Evolutionary conservation across 1,140 invertebrate species (phyloP), one percentile per base, ranked within the genome.

Genomic region (Leptinotarsa lineolata): DNA sequence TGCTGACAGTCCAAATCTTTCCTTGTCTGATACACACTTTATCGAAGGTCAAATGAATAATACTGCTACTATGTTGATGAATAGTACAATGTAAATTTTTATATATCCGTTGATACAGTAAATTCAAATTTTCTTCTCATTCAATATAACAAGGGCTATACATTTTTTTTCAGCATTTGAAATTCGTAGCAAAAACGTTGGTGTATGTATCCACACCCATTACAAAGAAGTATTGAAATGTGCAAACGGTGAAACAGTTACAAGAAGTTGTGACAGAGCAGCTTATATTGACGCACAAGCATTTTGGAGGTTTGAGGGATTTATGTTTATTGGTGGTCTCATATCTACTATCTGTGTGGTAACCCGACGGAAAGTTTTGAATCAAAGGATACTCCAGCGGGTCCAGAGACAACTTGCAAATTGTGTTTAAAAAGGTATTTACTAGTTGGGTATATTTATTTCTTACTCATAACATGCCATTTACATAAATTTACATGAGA

Each of bases 261-360:
- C 88, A 12, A 88, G 91, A 85, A 88, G 91, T 80, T 92, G 91
- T 80, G 90, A 92, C 76, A 87, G 85, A 76, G 89, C 91, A 16
- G 89, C 88, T 18, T 92, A 90, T 85, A 86, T 93, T 44, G 92
- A 94, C 80, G 92, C 94, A 82, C 85, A 88, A 70, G 88, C 91
- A 60, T 97, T 94, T 85, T 94, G 94, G 89, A 91, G 93, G 80
- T 97, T 97, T 83, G 91, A 95, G 81, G 88, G 88, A 15, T 89
- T 91, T 74, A 91, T 92, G 84, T 91, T 94, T 78, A 82, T 90
- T 0, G 69, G 91, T 44, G 90, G 91, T 12, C 74, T 91, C 5
- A 77, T 91, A 13, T 93, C 91, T 24, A 89, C 82, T 71, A 72
- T 78, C 20, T 83, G 77, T 78, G 82, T 84, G 18, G 71, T 76